phyloP scores from a whole-genome alignment of 37 sponge, comb jelly and placozoan species.

The Aplysina aerophoba region DNA sequence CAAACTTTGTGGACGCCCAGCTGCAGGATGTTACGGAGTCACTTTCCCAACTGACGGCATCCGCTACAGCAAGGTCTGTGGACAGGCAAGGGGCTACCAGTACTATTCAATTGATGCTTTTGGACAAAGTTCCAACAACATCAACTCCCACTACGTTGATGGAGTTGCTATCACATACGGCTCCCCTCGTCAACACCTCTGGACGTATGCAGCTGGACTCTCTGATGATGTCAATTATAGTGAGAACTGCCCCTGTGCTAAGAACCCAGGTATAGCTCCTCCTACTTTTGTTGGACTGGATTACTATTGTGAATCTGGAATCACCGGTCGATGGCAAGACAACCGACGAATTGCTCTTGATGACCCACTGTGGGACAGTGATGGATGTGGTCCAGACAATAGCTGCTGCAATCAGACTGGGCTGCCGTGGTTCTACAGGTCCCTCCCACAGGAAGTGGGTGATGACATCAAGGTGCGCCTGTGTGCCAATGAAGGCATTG shows the following conservation, averaged over 20 bases:
- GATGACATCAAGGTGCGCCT: conserved; percentile 35
- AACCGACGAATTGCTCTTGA: background rate
- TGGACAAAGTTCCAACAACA: background rate
- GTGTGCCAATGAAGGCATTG: conserved; percentile 6
- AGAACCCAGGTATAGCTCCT: conserved; percentile 3
- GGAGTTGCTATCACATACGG: conserved; percentile 35
- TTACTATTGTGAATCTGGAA: conserved; percentile 41
- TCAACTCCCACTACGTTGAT: conserved; percentile 4
- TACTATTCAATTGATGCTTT: conserved; percentile 17
- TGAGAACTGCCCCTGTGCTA: conserved; percentile 25
- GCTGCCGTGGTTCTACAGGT: conserved; percentile 34
- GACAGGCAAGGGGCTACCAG: conserved; percentile 39
- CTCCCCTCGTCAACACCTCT: conserved; percentile 33
- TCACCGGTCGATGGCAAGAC: background rate
- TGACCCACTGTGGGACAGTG: conserved; percentile 43
- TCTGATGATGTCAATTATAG: conserved; percentile 12
- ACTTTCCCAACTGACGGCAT: background rate
- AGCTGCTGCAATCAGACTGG: conserved; percentile 28
- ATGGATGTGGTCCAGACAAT: conserved; percentile 30
- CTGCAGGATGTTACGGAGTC: background rate
- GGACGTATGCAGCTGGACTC: conserved; percentile 33
- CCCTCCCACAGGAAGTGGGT: conserved; percentile 12
- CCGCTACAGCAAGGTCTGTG: conserved; percentile 37
- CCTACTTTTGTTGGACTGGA: conserved; percentile 21
- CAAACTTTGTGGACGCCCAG: conserved; percentile 6